A percentile compares a stretch with the other conserved stretches of the same genome.
Conservation (phyloP, 2,797 vertebrate species). For the Notamacropus eugenii region DNA sequence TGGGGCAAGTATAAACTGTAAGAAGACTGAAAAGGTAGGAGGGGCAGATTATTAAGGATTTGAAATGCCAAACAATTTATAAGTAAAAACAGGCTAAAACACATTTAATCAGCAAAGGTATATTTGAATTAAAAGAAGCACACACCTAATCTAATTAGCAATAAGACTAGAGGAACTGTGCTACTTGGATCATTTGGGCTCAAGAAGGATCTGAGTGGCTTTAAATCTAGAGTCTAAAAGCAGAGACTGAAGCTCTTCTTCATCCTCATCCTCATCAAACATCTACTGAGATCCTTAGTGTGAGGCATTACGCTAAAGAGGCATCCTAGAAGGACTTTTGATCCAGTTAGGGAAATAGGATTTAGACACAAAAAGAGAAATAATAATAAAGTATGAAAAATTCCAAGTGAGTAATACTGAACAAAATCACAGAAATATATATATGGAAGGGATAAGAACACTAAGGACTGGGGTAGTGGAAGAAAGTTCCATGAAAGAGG, state of each 20-base stretch:
- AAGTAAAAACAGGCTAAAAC: neutral
- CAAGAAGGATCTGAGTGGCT: neutral
- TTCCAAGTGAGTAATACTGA: neutral
- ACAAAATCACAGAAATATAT: neutral
- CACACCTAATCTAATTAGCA: neutral
- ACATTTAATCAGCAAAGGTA: neutral
- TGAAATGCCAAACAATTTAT: neutral
- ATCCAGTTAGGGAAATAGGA: constrained; percentile 3
- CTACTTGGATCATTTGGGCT: neutral
- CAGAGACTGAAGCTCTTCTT: neutral
- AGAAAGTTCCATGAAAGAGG: neutral
- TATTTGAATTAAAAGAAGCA: neutral
- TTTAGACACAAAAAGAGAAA: constrained; percentile 19
- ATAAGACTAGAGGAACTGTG: neutral
- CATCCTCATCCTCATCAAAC: neutral
- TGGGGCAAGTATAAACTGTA: neutral
- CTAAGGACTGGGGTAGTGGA: neutral
- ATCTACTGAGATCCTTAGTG: neutral
- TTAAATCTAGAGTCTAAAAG: neutral
- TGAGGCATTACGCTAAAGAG: neutral
- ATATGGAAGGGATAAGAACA: neutral
- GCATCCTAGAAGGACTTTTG: neutral
- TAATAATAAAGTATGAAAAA: neutral
- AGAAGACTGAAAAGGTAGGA: neutral
- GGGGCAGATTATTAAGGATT: neutral